Evolutionary conservation across 92 coral and sea anemone species (phyloP).

Genomic region (Actinostola sp.): DNA sequence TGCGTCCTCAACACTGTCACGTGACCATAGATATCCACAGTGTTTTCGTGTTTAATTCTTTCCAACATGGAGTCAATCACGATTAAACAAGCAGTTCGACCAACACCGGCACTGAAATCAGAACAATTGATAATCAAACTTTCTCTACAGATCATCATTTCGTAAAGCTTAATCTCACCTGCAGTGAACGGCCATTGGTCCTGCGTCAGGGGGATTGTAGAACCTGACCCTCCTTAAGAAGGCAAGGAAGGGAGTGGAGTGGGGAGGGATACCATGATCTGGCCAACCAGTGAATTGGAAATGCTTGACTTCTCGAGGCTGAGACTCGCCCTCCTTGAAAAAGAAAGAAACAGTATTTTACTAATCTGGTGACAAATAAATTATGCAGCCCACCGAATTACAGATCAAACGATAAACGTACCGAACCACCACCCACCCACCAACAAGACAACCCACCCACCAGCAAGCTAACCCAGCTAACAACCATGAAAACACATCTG

Average conservation of each 20-base stretch:
- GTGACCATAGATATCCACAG: slow-evolving; percentile 97
- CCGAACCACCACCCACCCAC: too few relatives aligned
- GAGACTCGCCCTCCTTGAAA: slow-evolving; percentile 60
- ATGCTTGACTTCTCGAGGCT: slow-evolving; percentile 89
- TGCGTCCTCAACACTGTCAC: slow-evolving; percentile 96
- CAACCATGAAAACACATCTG: too few relatives aligned
- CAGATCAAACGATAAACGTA: too few relatives aligned
- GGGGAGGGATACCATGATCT: slow-evolving; percentile 92
- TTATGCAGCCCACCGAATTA: too few relatives aligned
- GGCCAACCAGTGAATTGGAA: slow-evolving; percentile 99
- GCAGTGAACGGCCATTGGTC: slow-evolving; percentile 96
- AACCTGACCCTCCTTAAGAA: slow-evolving; percentile 89
- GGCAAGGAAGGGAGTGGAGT: slow-evolving; percentile 91
- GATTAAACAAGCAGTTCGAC: slow-evolving; percentile 93
- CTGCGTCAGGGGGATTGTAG: slow-evolving; percentile 92
- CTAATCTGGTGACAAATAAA: too few relatives aligned
- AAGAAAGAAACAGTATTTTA: background rate
- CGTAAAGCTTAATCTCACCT: slow-evolving; percentile 51
- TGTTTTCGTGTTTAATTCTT: slow-evolving; percentile 91
- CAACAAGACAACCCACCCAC: too few relatives aligned
- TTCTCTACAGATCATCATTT: background rate
- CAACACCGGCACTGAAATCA: slow-evolving; percentile 89
- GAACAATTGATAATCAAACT: background rate
- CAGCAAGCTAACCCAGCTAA: too few relatives aligned
- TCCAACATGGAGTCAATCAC: slow-evolving; percentile 99